Evolutionary conservation across 2,888 invertebrate genomes (phyloP).

Genomic region (Caenorhabditis uteleia): DNA sequence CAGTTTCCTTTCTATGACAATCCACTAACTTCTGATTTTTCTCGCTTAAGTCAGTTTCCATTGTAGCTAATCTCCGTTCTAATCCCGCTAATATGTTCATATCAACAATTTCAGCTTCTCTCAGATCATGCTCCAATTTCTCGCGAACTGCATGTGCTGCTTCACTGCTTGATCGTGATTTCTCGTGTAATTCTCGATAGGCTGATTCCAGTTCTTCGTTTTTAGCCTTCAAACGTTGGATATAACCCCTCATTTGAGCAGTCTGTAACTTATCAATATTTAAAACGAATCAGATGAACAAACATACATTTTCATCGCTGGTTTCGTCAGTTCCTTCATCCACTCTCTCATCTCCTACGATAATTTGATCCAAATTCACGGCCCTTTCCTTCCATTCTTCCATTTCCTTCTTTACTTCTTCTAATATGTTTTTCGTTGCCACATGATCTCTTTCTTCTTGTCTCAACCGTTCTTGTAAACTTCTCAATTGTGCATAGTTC

Average conservation of each 20-base stretch:
- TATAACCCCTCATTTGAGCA: no score
- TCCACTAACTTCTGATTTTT: background rate
- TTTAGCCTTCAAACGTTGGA: constrained; percentile 1
- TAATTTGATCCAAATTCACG: constrained; percentile 15
- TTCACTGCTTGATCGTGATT: no score
- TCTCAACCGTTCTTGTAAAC: constrained; percentile 5
- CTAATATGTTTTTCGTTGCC: constrained; percentile 18
- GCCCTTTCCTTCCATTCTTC: constrained; percentile 10
- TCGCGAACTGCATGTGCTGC: background rate
- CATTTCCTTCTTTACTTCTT: constrained; percentile 11
- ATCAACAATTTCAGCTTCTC: constrained; percentile 28
- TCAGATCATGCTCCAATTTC: constrained; percentile 8
- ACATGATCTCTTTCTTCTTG: constrained; percentile 22
- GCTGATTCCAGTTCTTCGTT: no score
- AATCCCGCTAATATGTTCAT: constrained; percentile 20
- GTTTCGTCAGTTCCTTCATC: background rate
- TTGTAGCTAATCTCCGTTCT: constrained; percentile 10
- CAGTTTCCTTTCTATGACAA: background rate
- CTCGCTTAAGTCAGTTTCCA: background rate
- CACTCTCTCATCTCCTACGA: background rate
- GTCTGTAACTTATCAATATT: no score
- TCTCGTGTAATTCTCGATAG: no score
- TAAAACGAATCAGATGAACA: no score
- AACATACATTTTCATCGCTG: background rate
- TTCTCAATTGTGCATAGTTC: constrained; percentile 2